Evolutionary conservation across 2,113 vertebrate species (phyloP).

Genomic region (Eudyptes chrysolophus): DNA sequence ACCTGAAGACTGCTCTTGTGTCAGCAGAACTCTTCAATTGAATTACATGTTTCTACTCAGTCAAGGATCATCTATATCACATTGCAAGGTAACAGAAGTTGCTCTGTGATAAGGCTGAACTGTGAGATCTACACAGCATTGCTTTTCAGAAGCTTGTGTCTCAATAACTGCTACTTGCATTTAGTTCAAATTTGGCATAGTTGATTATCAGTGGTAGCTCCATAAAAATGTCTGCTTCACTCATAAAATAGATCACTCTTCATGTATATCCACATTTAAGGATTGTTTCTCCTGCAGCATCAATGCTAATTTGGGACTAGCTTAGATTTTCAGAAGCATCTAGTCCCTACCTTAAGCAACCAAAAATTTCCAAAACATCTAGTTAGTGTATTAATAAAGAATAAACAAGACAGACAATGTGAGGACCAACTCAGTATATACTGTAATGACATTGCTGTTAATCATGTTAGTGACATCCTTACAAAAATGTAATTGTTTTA

Average conservation of each 20-base stretch:
- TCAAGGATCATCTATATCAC: constrained; percentile 38
- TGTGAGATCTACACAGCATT: neutral
- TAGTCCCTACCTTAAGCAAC: neutral
- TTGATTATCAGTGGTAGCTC: neutral
- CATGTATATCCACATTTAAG: neutral
- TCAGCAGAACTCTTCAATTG: constrained; percentile 50
- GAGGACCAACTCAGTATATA: neutral
- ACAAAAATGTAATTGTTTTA: neutral
- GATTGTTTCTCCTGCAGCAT: neutral
- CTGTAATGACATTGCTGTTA: neutral
- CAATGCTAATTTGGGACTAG: neutral
- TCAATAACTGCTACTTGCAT: neutral
- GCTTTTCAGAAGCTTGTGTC: neutral
- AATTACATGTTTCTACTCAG: constrained; percentile 45
- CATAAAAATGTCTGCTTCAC: neutral
- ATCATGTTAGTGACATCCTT: neutral
- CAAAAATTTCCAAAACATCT: neutral
- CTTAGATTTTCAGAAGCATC: neutral
- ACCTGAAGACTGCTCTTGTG: constrained; percentile 11
- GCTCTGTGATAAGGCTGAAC: neutral
- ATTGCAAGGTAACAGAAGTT: neutral
- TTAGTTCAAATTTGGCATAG: neutral
- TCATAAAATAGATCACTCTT: neutral
- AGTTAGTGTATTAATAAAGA: neutral
- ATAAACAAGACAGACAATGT: neutral